These are phyloP conservation scores for Lucifuga dentata DNA, from an alignment of 2,113 vertebrate species.

Conservation along the genomic window DNA sequence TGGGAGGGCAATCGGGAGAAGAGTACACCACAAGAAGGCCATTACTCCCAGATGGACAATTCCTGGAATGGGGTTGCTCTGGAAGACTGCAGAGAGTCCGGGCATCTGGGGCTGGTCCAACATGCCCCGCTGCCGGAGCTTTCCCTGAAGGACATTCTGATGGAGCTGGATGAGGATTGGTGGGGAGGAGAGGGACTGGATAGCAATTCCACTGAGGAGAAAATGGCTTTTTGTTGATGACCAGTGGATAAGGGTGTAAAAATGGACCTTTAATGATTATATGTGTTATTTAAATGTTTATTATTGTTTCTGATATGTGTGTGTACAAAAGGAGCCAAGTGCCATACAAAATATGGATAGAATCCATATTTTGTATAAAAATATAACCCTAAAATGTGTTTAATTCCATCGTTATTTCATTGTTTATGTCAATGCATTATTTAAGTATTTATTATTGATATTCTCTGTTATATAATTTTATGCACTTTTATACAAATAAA, in stretches of 20 bases:
- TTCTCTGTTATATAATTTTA: constrained; percentile 44
- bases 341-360: too few species aligned
- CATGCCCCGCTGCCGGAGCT: constrained; percentile 69
- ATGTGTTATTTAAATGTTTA: constrained; percentile 32
- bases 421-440: constrained; percentile 43
- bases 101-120: not conserved
- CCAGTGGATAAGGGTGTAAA: not conserved
- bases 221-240: constrained; percentile 49
- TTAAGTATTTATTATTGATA: constrained; percentile 50
- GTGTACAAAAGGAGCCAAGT: too few species aligned
- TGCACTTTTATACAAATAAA: constrained; percentile 71
- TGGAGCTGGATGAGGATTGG: constrained; percentile 76
- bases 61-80: constrained; percentile 39
- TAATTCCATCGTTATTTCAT: not conserved
- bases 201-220: constrained; percentile 3
- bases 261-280: constrained; percentile 32
- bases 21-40: constrained; percentile 29
- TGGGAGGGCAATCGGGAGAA: constrained; percentile 63
- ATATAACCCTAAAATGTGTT: not conserved
- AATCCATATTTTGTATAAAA: constrained; percentile 1
- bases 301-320: constrained; percentile 4
- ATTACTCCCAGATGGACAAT: constrained; percentile 48
- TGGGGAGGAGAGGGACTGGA: constrained; percentile 55
- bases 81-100: constrained; percentile 21
- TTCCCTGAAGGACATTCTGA: constrained; percentile 79